Evolutionary conservation across 1,140 invertebrate genomes (phyloP).

Genomic region (Lepidotrigona ventralis): DNA sequence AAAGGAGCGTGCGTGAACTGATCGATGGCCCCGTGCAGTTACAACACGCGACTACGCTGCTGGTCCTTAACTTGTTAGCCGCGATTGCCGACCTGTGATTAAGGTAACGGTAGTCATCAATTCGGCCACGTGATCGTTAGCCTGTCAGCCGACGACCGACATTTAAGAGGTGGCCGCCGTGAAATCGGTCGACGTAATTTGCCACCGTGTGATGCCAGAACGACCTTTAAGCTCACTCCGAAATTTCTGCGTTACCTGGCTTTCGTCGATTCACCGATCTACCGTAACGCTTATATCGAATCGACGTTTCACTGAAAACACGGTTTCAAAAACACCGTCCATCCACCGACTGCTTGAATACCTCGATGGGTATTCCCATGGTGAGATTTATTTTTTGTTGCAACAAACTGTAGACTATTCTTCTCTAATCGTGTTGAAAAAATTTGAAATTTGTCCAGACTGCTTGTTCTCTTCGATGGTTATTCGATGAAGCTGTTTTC

Average conservation of each 20-base stretch:
- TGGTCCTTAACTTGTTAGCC: constrained; percentile 66
- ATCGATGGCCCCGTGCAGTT: constrained; percentile 56
- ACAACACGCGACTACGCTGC: constrained; percentile 61
- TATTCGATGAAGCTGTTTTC: too few species aligned
- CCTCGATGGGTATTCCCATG: too few species aligned
- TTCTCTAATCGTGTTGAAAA: too few species aligned
- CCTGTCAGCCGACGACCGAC: constrained; percentile 67
- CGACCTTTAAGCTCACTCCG: constrained; percentile 33
- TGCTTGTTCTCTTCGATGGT: too few species aligned
- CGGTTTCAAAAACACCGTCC: too few species aligned
- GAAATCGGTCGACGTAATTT: constrained; percentile 68
- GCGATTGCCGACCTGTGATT: constrained; percentile 67
- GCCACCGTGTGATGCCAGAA: constrained; percentile 63
- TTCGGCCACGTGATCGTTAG: constrained; percentile 68
- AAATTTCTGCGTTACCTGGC: constrained; percentile 23
- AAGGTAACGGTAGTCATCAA: constrained; percentile 70
- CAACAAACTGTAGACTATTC: too few species aligned
- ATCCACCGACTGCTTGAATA: too few species aligned
- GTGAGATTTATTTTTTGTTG: too few species aligned
- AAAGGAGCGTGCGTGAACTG: constrained; percentile 8
- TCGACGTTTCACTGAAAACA: not conserved
- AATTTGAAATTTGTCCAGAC: too few species aligned
- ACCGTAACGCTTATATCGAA: too few species aligned
- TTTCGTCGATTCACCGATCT: not conserved
- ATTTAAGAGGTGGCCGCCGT: constrained; percentile 64